Percentiles rank a stretch among this genome's conserved stretches.
Evolutionary conservation across 2,113 vertebrate genomes (phyloP).

Genomic region (Rhinoderma darwinii): DNA sequence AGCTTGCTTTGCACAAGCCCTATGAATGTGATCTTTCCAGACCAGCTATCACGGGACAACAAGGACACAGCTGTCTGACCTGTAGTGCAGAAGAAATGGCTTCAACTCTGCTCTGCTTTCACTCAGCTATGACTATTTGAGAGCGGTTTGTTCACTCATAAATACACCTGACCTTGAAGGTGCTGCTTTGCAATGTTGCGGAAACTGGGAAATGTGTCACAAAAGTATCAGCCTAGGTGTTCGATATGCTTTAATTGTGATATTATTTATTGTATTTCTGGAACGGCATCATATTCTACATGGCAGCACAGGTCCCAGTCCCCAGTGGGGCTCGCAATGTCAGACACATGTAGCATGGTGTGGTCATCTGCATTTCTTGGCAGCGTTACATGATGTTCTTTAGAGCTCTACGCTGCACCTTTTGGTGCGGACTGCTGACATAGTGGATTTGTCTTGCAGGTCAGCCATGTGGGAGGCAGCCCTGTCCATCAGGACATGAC

Average conservation of each 20-base stretch:
- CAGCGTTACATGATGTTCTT: neutral
- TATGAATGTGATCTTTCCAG: constrained; percentile 10
- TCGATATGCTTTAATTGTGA: neutral
- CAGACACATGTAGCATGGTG: neutral
- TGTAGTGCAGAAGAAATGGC: neutral
- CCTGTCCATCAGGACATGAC: neutral
- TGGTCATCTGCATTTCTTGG: neutral
- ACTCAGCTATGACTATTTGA: constrained; percentile 3
- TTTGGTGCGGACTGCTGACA: neutral
- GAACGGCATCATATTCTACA: neutral
- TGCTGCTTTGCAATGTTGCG: neutral
- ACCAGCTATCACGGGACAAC: neutral
- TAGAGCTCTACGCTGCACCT: neutral
- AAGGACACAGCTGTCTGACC: constrained; percentile 35
- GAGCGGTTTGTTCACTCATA: neutral
- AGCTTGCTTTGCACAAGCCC: neutral
- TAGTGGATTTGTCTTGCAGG: constrained; percentile 7
- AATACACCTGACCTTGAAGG: constrained; percentile 31
- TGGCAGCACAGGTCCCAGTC: neutral
- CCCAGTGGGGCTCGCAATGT: neutral
- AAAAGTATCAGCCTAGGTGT: neutral
- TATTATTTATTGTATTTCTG: neutral
- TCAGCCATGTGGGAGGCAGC: constrained; percentile 24
- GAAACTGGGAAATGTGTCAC: neutral
- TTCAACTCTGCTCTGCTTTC: constrained; percentile 5